Percentiles rank a stretch among this genome's conserved stretches.
These are phyloP conservation scores for Encarsia formosa DNA, from an alignment of 2,888 invertebrate species.

Conservation along the genomic window DNA sequence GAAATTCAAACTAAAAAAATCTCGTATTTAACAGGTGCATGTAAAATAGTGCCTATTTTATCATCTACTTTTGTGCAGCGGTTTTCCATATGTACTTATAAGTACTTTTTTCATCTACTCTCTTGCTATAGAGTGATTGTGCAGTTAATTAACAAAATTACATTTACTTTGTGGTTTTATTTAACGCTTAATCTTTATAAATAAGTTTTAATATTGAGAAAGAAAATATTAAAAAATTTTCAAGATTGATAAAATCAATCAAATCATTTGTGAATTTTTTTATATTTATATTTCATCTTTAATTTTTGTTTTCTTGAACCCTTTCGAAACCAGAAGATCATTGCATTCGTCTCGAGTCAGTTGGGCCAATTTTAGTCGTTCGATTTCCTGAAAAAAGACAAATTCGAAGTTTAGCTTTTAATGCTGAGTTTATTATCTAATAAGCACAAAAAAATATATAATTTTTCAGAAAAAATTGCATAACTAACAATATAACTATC, in stretches of 20 bases:
- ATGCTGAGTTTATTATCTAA: too few species aligned
- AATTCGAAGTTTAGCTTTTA: too few species aligned
- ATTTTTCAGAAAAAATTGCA: too few species aligned
- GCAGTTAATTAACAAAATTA: slow-evolving; percentile 10
- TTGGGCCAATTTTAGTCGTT: slow-evolving; percentile 58
- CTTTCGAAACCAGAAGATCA: slow-evolving; percentile 58
- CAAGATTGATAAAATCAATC: background rate
- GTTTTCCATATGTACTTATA: slow-evolving; percentile 5
- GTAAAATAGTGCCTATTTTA: slow-evolving; percentile 25
- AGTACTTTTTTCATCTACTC: slow-evolving; percentile 1
- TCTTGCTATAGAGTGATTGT: background rate
- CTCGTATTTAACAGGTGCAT: slow-evolving; percentile 17
- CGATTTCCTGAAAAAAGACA: slow-evolving; percentile 55
- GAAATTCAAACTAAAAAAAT: slow-evolving; percentile 1
- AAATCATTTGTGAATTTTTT: slow-evolving; percentile 6
- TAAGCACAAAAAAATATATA: too few species aligned
- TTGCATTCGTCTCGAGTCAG: slow-evolving; percentile 65
- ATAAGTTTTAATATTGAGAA: too few species aligned
- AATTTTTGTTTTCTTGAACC: slow-evolving; percentile 55
- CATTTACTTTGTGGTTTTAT: slow-evolving; percentile 14
- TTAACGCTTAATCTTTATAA: background rate
- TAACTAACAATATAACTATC: too few species aligned
- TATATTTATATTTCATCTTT: slow-evolving; percentile 53
- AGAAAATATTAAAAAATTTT: background rate
- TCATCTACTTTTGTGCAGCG: slow-evolving; percentile 21